phyloP scores from a whole-genome alignment of 1,140 invertebrate genomes.

The Drosophila kepulauana region DNA sequence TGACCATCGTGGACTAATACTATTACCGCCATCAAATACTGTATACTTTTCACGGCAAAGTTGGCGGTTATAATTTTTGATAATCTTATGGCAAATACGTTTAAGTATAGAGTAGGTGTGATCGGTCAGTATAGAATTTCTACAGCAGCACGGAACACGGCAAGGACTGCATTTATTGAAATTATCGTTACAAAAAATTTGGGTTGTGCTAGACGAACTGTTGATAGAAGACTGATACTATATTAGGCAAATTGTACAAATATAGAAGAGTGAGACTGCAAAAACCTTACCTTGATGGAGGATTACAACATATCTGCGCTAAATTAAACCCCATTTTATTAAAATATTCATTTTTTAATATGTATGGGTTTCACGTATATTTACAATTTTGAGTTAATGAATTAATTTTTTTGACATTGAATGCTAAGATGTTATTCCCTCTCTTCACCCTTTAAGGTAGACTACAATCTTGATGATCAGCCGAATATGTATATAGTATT shows the following conservation, averaged over 20 bases:
- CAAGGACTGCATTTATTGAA: conserved; percentile 52
- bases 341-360: conserved; percentile 51
- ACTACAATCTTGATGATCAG: neutral
- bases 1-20: conserved; percentile 27
- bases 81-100: conserved; percentile 66
- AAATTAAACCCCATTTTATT: conserved; percentile 56
- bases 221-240: neutral
- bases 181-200: conserved; percentile 58
- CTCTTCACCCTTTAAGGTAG: neutral
- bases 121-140: conserved; percentile 35
- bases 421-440: neutral
- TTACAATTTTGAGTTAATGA: conserved; percentile 14
- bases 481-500: neutral
- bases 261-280: neutral
- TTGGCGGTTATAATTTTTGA: conserved; percentile 55
- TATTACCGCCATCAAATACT: conserved; percentile 67
- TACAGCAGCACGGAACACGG: conserved; percentile 38
- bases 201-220: conserved; percentile 59
- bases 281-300: conserved; percentile 52
- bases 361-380: conserved; percentile 21
- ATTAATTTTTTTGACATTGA: conserved; percentile 9
- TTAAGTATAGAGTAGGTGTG: conserved; percentile 64
- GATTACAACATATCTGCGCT: conserved; percentile 48
- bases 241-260: neutral
- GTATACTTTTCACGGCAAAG: conserved; percentile 63